These are phyloP conservation scores for Phyllotreta striolata DNA, from an alignment of 2,888 invertebrate species.

Conservation along the genomic window DNA sequence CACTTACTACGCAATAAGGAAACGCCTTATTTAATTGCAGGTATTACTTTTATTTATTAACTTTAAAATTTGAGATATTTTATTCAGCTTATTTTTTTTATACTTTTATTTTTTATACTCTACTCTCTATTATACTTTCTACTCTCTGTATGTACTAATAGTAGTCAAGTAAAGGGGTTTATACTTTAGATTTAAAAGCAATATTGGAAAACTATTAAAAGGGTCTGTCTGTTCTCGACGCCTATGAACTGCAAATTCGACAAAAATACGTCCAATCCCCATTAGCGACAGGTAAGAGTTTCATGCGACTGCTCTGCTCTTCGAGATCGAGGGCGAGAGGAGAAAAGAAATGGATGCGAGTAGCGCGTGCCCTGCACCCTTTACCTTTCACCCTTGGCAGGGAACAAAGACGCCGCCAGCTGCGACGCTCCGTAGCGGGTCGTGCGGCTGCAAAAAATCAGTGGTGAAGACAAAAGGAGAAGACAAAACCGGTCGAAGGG, in stretches of 20 bases:
- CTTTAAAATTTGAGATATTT: too few relatives aligned
- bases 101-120: too few relatives aligned
- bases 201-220: not conserved
- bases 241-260: slow-evolving; percentile 17
- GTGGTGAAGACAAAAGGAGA: slow-evolving; percentile 1
- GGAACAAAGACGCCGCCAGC: slow-evolving; percentile 53
- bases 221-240: too few relatives aligned
- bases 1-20: too few relatives aligned
- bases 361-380: slow-evolving; percentile 54
- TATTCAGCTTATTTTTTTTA: too few relatives aligned
- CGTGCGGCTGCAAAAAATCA: slow-evolving; percentile 34
- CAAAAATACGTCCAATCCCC: not conserved
- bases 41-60: too few relatives aligned
- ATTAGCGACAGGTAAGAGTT: slow-evolving; percentile 34
- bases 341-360: slow-evolving; percentile 28
- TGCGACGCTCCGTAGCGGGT: slow-evolving; percentile 37
- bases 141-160: too few relatives aligned
- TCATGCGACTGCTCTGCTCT: too few relatives aligned
- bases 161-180: too few relatives aligned
- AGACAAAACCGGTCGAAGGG: not conserved
- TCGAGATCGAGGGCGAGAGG: slow-evolving; percentile 27
- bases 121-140: too few relatives aligned
- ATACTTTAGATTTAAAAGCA: not conserved
- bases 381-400: slow-evolving; percentile 51
- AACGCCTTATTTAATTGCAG: too few relatives aligned